These are phyloP conservation scores for Argyresthia albistria DNA, from an alignment of 2,888 invertebrate species.

Conservation along the genomic window DNA sequence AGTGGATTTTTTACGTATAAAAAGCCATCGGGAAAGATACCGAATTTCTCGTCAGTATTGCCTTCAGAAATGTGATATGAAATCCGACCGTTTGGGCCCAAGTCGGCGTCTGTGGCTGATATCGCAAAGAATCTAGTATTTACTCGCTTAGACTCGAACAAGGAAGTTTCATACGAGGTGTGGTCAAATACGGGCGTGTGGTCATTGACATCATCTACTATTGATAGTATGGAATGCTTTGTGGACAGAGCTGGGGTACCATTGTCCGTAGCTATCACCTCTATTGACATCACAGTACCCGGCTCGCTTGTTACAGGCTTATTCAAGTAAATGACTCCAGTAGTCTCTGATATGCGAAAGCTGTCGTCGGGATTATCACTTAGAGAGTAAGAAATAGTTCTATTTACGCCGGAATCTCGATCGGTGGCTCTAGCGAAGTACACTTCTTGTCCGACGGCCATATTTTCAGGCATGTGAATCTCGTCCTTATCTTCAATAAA, in stretches of 20 bases:
- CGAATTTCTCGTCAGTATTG: constrained; percentile 89
- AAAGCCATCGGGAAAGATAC: constrained; percentile 95
- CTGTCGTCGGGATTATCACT: constrained; percentile 85
- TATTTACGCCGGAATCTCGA: constrained; percentile 90
- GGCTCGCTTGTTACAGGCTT: constrained; percentile 84
- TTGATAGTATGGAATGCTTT: constrained; percentile 80
- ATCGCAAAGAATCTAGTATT: constrained; percentile 93
- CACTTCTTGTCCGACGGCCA: constrained; percentile 94
- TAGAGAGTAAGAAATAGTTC: constrained; percentile 85
- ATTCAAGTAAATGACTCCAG: constrained; percentile 91
- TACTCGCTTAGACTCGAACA: constrained; percentile 91
- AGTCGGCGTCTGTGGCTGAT: constrained; percentile 90
- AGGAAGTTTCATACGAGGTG: constrained; percentile 92
- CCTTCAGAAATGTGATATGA: constrained; percentile 89
- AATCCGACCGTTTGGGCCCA: constrained; percentile 84
- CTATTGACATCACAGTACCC: constrained; percentile 78
- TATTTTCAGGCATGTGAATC: constrained; percentile 86
- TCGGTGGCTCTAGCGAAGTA: constrained; percentile 91
- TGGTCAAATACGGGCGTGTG: constrained; percentile 96
- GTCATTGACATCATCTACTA: constrained; percentile 92
- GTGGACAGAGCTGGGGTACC: constrained; percentile 83
- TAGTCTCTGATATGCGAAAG: constrained; percentile 88
- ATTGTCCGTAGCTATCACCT: constrained; percentile 89
- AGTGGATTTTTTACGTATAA: constrained; percentile 88
- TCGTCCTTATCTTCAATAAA: constrained; percentile 87